Conservation (phyloP, 2,113 vertebrate species). For the Chaenogobius annularis region DNA sequence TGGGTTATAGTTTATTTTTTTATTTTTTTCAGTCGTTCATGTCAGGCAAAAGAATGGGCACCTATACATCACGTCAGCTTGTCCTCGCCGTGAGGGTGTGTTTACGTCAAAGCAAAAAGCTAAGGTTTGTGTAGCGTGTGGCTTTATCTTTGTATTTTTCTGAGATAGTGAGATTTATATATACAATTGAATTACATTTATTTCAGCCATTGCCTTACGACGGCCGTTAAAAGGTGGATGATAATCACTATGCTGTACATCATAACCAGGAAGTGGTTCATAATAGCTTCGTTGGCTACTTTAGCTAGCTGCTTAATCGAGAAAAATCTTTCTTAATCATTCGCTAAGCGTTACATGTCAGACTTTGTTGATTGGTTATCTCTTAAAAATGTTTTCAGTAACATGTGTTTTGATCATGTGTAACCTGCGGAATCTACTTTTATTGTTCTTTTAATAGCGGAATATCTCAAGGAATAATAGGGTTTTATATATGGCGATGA, state of each 20-base stretch:
- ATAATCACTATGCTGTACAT: neutral
- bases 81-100: neutral
- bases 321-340: constrained; percentile 9
- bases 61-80: neutral
- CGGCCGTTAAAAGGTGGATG: neutral
- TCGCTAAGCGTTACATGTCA: neutral
- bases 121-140: neutral
- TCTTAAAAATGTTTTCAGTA: neutral
- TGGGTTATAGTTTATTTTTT: too few species aligned
- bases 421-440: neutral
- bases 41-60: neutral
- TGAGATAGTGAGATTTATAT: neutral
- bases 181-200: neutral
- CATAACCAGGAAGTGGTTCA: constrained; percentile 38
- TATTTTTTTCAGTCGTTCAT: neutral
- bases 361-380: neutral
- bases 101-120: neutral
- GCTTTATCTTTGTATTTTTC: neutral
- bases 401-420: neutral
- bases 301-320: constrained; percentile 20
- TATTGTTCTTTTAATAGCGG: neutral
- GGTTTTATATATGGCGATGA: neutral
- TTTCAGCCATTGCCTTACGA: too few species aligned
- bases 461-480: neutral
- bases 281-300: constrained; percentile 54